These are phyloP conservation scores for Parapsyche elsis DNA, from an alignment of 1,140 invertebrate species.

Conservation along the genomic window DNA sequence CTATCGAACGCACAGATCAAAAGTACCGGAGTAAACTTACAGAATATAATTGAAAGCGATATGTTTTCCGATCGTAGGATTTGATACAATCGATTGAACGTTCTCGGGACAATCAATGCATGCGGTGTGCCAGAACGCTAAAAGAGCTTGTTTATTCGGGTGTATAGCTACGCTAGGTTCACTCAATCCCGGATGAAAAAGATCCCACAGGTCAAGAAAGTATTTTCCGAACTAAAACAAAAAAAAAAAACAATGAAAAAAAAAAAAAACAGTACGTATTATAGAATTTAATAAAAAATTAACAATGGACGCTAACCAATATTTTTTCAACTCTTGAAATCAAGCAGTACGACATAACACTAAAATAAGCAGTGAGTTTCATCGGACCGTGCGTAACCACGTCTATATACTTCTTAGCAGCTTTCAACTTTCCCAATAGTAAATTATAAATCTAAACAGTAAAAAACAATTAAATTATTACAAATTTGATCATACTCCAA, in stretches of 20 bases:
- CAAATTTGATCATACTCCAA: too few relatives aligned
- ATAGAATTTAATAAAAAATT: slow-evolving; percentile 20
- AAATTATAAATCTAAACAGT: slow-evolving; percentile 77
- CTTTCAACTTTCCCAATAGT: slow-evolving; percentile 79
- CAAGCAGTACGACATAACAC: slow-evolving; percentile 89
- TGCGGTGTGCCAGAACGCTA: slow-evolving; percentile 93
- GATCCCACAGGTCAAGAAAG: slow-evolving; percentile 90
- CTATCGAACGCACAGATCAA: background rate
- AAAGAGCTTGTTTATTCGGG: slow-evolving; percentile 93
- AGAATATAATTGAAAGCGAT: slow-evolving; percentile 97
- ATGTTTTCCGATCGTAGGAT: slow-evolving; percentile 87
- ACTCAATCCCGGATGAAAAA: slow-evolving; percentile 94
- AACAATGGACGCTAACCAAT: slow-evolving; percentile 81
- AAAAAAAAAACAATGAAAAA: slow-evolving; percentile 38
- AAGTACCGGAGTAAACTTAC: slow-evolving; percentile 70
- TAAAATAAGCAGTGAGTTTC: slow-evolving; percentile 92
- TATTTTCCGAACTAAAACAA: slow-evolving; percentile 82
- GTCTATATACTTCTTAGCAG: slow-evolving; percentile 86
- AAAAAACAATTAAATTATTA: background rate
- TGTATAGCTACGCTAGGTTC: slow-evolving; percentile 94
- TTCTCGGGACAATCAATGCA: slow-evolving; percentile 93
- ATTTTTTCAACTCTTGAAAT: slow-evolving; percentile 90
- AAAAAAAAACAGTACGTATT: slow-evolving; percentile 33
- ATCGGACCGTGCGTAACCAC: slow-evolving; percentile 87
- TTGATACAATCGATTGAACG: slow-evolving; percentile 85